Percentiles rank a stretch among this genome's conserved stretches.
Evolutionary conservation across 2,888 invertebrate genomes (phyloP).

Genomic region (Rambutsinella grinnellia): DNA sequence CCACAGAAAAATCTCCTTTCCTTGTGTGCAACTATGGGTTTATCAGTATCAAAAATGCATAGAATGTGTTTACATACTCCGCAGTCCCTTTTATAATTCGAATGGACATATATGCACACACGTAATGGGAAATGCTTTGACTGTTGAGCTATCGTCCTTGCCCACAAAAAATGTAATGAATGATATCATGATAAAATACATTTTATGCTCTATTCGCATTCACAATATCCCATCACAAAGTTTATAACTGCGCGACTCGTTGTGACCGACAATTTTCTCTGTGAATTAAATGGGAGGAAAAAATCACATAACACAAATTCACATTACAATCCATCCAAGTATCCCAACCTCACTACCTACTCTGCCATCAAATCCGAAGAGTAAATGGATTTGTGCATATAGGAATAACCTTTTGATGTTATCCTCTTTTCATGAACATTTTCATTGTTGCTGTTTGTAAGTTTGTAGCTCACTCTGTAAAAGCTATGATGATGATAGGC

Average conservation of each 20-base stretch:
- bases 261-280: neutral
- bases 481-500: neutral
- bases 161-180: neutral
- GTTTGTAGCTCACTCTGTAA: neutral
- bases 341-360: too few relatives aligned
- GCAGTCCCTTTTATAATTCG: neutral
- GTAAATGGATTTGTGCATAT: too few relatives aligned
- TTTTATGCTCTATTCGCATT: neutral
- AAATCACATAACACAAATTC: neutral
- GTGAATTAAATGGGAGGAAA: neutral
- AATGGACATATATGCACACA: neutral
- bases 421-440: neutral
- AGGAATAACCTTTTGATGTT: too few relatives aligned
- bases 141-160: neutral
- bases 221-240: neutral
- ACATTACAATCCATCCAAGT: too few relatives aligned
- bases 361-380: too few relatives aligned
- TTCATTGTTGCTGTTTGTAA: neutral
- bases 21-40: conserved; percentile 2
- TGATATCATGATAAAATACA: neutral
- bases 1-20: neutral
- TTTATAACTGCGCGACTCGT: neutral
- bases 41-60: neutral
- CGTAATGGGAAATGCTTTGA: neutral
- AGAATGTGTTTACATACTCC: neutral